Percentiles rank a stretch among this genome's conserved stretches.
These are phyloP conservation scores for Actinia equina DNA, from an alignment of 64 coral and sea anemone genomes.

Conservation along the genomic window DNA sequence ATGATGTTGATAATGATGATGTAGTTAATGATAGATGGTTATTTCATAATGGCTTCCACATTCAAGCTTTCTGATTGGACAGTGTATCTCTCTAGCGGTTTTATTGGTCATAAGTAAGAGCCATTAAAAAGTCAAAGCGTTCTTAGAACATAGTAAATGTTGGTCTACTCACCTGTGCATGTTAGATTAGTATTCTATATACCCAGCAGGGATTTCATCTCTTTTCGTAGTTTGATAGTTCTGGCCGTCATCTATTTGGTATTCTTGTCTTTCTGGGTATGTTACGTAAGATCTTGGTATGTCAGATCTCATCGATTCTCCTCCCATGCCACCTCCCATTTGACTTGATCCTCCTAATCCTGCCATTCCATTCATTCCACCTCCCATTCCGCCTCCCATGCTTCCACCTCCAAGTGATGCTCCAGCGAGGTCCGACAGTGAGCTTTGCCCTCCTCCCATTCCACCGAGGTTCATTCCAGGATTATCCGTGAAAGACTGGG, in stretches of 20 bases:
- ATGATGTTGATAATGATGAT: too few species aligned
- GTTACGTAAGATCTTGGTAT: not conserved
- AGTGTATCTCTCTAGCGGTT: not conserved
- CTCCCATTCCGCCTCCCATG: constrained; percentile 45
- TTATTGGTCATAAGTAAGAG: not conserved
- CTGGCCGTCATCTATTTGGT: not conserved
- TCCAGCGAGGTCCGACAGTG: constrained; percentile 33
- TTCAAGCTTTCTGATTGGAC: not conserved
- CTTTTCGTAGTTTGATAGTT: not conserved
- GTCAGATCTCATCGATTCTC: constrained; percentile 24
- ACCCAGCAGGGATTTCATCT: not conserved
- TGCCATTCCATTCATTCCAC: constrained; percentile 38
- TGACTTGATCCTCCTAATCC: constrained; percentile 22
- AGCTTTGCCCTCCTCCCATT: constrained; percentile 40
- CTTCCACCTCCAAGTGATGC: constrained; percentile 46
- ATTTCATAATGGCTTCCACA: not conserved
- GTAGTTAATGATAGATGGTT: too few species aligned
- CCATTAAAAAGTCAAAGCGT: not conserved
- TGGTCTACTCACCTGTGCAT: not conserved
- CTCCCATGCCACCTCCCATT: constrained; percentile 31
- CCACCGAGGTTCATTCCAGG: constrained; percentile 46
- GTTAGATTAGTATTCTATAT: not conserved
- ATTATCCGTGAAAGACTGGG: constrained; percentile 39
- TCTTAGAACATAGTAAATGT: not conserved
- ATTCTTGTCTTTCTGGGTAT: not conserved